Percentiles rank a stretch among this genome's conserved stretches.
Evolutionary conservation across 2,888 invertebrate species (phyloP).

Genomic region (Orthonychiurus folsomi): DNA sequence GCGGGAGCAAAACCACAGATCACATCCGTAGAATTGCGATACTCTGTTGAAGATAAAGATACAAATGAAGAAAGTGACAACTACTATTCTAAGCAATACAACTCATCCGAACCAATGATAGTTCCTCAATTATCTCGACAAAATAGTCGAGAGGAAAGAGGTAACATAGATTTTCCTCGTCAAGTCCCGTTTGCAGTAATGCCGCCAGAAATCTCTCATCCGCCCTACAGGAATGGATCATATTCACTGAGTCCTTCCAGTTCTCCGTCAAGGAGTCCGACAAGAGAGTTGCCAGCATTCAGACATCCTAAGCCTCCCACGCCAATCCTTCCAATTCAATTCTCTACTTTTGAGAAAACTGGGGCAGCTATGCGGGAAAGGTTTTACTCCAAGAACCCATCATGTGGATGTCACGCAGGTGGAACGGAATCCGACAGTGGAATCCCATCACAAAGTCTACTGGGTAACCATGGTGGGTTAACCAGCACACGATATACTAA

Average conservation of each 20-base stretch:
- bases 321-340: conserved; percentile 33
- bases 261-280: conserved; percentile 13
- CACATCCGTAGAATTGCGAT: conserved; percentile 31
- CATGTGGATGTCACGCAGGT: conserved; percentile 6
- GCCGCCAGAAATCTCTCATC: conserved; percentile 8
- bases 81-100: background rate
- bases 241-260: background rate
- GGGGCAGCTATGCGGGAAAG: conserved; percentile 32
- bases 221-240: conserved; percentile 16
- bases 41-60: conserved; percentile 20
- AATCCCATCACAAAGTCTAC: background rate
- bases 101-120: background rate
- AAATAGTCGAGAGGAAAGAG: conserved; percentile 5
- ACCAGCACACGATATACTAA: background rate
- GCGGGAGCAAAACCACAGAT: conserved; percentile 24
- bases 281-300: conserved; percentile 8
- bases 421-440: background rate
- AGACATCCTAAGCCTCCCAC: conserved; percentile 28
- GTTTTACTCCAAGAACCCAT: conserved; percentile 24
- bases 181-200: conserved; percentile 5
- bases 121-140: conserved; percentile 6
- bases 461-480: background rate
- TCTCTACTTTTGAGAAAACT: conserved; percentile 32
- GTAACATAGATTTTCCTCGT: background rate
- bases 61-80: conserved; percentile 4